phyloP scores from a whole-genome alignment of 1,140 invertebrate species.

The Sinonovacula constricta region DNA sequence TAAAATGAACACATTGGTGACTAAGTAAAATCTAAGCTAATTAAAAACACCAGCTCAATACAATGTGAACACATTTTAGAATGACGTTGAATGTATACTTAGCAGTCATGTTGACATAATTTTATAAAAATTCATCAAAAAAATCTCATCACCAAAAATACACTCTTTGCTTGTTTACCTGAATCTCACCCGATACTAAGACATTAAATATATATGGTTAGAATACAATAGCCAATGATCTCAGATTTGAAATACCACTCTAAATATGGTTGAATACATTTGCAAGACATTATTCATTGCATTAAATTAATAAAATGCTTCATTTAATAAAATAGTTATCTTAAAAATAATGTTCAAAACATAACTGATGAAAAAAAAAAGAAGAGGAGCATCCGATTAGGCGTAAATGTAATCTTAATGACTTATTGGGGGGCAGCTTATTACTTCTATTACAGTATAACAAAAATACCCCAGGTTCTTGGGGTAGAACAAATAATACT shows the following conservation, averaged over 20 bases:
- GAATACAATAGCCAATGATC: not conserved
- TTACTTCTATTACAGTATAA: too few relatives aligned
- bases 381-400: not conserved
- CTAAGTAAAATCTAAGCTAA: too few relatives aligned
- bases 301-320: not conserved
- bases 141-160: not conserved
- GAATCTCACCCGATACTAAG: not conserved
- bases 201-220: not conserved
- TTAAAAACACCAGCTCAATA: too few relatives aligned
- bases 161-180: slow-evolving; percentile 8
- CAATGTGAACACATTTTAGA: too few relatives aligned
- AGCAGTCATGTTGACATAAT: slow-evolving; percentile 1
- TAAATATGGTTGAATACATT: not conserved
- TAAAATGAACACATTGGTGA: too few relatives aligned
- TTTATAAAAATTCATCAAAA: slow-evolving; percentile 3
- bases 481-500: too few relatives aligned
- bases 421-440: too few relatives aligned
- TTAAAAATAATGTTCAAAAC: not conserved
- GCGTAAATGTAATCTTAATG: too few relatives aligned
- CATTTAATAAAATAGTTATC: slow-evolving; percentile 8
- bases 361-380: not conserved
- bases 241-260: too few relatives aligned
- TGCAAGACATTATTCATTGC: not conserved
- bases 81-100: not conserved
- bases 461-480: too few relatives aligned